Conservation (phyloP, 2,888 invertebrate genomes). For the Platycheirus albimanus region DNA sequence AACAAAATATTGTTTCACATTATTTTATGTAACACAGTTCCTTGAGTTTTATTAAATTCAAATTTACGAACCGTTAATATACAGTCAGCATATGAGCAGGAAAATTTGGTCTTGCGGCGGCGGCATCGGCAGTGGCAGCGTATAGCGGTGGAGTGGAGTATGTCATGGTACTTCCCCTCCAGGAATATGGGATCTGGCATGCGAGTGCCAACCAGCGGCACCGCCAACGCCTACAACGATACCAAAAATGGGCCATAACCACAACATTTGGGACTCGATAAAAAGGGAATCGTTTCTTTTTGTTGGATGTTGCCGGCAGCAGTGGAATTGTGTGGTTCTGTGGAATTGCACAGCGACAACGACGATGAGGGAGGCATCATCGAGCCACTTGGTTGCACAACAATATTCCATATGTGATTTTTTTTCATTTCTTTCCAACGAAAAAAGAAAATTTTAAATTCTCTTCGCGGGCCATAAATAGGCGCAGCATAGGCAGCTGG, state of each 20-base stretch:
- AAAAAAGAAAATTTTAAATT: slow-evolving; percentile 66
- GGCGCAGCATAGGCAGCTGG: slow-evolving; percentile 54
- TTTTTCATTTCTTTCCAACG: not conserved
- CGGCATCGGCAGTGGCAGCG: not conserved
- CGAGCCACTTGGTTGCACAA: slow-evolving; percentile 26
- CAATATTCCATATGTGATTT: slow-evolving; percentile 24
- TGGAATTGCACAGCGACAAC: slow-evolving; percentile 9
- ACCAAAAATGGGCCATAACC: slow-evolving; percentile 70
- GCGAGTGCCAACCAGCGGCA: not conserved
- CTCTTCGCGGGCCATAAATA: slow-evolving; percentile 68
- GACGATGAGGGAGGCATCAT: slow-evolving; percentile 24
- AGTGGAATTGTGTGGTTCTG: slow-evolving; percentile 27
- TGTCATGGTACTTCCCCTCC: slow-evolving; percentile 18
- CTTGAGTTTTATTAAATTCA: slow-evolving; percentile 74
- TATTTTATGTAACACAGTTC: slow-evolving; percentile 48
- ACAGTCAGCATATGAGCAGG: slow-evolving; percentile 48
- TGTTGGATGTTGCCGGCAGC: slow-evolving; percentile 21
- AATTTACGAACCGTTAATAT: slow-evolving; percentile 74
- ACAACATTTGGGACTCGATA: slow-evolving; percentile 73
- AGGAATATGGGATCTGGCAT: slow-evolving; percentile 26
- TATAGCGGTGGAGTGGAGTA: not conserved
- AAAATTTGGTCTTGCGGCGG: slow-evolving; percentile 55
- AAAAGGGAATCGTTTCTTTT: slow-evolving; percentile 69
- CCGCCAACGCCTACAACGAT: slow-evolving; percentile 54
- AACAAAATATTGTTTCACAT: slow-evolving; percentile 69